These are phyloP conservation scores for Cosmorhoe ocellata DNA, from an alignment of 2,888 invertebrate species.

Conservation along the genomic window DNA sequence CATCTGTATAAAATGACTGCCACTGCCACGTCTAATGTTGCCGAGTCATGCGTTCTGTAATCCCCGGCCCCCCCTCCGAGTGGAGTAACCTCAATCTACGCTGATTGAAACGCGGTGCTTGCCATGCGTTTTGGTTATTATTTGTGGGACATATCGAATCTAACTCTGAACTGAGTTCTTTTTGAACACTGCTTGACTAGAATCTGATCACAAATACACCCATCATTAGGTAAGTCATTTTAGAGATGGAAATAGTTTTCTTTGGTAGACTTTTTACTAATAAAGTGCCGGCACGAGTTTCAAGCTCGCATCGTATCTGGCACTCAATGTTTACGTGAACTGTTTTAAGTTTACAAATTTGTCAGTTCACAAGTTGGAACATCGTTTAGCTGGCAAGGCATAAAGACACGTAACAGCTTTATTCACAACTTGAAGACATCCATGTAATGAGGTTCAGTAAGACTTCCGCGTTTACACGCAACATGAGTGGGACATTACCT, in stretches of 20 bases:
- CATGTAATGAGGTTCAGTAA: slow-evolving; percentile 13
- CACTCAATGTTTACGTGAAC: neutral
- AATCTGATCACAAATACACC: too few species aligned
- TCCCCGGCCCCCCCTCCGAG: slow-evolving; percentile 37
- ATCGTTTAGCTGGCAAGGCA: neutral
- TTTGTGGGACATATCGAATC: slow-evolving; percentile 20
- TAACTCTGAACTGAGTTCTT: neutral
- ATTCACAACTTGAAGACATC: slow-evolving; percentile 16
- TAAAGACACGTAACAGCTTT: slow-evolving; percentile 12
- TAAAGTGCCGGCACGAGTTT: neutral
- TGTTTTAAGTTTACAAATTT: neutral
- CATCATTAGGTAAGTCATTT: too few species aligned
- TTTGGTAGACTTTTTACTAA: too few species aligned
- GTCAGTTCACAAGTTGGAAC: neutral
- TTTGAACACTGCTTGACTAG: too few species aligned
- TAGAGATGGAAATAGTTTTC: too few species aligned
- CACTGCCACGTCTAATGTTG: slow-evolving; percentile 61
- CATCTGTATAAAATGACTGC: slow-evolving; percentile 64
- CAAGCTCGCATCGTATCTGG: neutral
- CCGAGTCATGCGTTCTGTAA: slow-evolving; percentile 74
- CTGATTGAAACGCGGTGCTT: slow-evolving; percentile 74
- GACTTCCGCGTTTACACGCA: slow-evolving; percentile 20
- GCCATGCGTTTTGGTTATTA: slow-evolving; percentile 53
- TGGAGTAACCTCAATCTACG: slow-evolving; percentile 59
- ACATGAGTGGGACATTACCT: slow-evolving; percentile 13